These are phyloP conservation scores for Caerostris darwini DNA, from an alignment of 1,140 invertebrate species.

Conservation along the genomic window DNA sequence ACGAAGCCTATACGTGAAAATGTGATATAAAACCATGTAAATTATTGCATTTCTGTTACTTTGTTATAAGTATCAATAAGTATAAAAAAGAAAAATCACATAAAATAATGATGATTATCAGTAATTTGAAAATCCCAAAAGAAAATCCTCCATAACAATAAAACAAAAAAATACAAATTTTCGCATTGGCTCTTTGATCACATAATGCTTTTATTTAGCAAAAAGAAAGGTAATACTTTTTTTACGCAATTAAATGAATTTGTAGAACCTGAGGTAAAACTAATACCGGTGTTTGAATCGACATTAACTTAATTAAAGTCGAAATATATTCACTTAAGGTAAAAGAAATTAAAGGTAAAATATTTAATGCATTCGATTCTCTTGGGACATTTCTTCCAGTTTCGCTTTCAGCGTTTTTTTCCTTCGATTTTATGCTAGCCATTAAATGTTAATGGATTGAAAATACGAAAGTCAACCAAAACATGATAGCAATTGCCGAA, in stretches of 20 bases:
- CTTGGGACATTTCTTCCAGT: background rate
- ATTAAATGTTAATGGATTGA: background rate
- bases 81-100: too few species aligned
- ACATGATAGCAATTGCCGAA: background rate
- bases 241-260: background rate
- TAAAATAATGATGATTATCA: too few species aligned
- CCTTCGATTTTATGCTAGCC: background rate
- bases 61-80: too few species aligned
- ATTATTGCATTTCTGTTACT: too few species aligned
- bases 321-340: slow-evolving; percentile 52
- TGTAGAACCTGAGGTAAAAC: background rate
- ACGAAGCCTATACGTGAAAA: too few species aligned
- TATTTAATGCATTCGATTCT: background rate
- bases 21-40: too few species aligned
- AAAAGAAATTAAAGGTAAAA: background rate
- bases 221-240: background rate
- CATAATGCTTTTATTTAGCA: background rate
- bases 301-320: slow-evolving; percentile 60
- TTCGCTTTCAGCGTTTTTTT: background rate
- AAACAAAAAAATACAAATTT: background rate
- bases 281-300: background rate
- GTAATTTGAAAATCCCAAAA: too few species aligned
- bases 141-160: too few species aligned
- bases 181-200: background rate
- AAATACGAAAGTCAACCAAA: background rate